Evolutionary conservation across 2,113 vertebrate species (phyloP), one percentile per base, ranked within the genome.

Genomic region (Chinchilla lanigera): DNA sequence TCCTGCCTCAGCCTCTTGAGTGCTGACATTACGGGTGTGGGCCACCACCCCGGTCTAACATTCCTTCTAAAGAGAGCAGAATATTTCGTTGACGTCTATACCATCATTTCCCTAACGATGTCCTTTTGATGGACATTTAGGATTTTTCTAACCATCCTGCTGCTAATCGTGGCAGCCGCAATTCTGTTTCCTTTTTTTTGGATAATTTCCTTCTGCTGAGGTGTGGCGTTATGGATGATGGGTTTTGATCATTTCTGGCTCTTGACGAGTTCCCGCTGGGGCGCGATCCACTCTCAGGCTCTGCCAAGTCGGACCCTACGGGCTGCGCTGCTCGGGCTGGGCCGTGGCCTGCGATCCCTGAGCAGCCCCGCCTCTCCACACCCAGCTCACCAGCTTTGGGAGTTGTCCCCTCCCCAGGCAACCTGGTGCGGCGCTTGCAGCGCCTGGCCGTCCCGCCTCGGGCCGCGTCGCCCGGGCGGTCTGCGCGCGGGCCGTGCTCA

Each of bases 301-400:
- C 75, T 1, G 28, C 67, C 28, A 30, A 52, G 20, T 28, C 5
- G 0, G n/a, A n/a, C 35, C 24, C 22, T 33, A 61, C 22, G 71
- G 80, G 16, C 63, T 24, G 20, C 0, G 12, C 73, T 35, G 33
- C 6, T 5, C 4, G 1, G 0, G 24, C 44, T 10, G 33, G 1
- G 20, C 16, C 3, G 71, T 60, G 69, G 7, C 35, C 38, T 1
- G 19, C 4, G 0, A 20, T 26, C n/a, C 22, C 10, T 26, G 73
- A 17, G 28, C 65, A 28, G 1, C 5, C 33, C 44, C 1, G 61
- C 10, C 24, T 58, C 26, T n/a, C 6, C 38, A 6, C n/a, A 3
- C 35, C 30, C 0, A 16, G 52, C 41, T n/a, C 65, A 11, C 82
- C n/a, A 3, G 3, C 22, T 47, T 47, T 77, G 77, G 28, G 77